phyloP scores from a whole-genome alignment of 2,888 invertebrate species.

The Choristoneura rosaceana region DNA sequence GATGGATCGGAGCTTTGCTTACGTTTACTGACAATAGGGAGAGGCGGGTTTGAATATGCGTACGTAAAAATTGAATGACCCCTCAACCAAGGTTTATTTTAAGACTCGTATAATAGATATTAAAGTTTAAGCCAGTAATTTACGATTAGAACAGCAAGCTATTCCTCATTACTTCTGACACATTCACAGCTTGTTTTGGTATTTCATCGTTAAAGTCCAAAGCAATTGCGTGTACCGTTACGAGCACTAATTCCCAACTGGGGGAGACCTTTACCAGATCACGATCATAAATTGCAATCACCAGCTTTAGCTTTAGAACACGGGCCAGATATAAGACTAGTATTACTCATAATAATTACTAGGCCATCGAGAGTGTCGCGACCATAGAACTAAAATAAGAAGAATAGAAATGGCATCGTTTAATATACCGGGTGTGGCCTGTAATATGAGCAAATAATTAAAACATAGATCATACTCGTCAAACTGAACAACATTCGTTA shows the following conservation, averaged over 20 bases:
- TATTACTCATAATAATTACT: conserved; percentile 40
- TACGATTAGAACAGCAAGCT: neutral
- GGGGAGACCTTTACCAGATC: conserved; percentile 28
- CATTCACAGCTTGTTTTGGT: conserved; percentile 14
- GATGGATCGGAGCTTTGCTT: no score
- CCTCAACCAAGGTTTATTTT: no score
- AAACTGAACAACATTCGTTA: no score
- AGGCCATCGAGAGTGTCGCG: conserved; percentile 22
- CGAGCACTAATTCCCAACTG: conserved; percentile 23
- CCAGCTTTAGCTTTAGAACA: conserved; percentile 42
- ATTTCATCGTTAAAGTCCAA: conserved; percentile 15
- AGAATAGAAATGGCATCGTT: no score
- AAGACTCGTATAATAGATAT: neutral
- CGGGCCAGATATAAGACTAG: conserved; percentile 40
- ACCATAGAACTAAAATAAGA: neutral
- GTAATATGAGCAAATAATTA: no score
- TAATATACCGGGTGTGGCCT: no score
- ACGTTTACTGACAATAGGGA: no score
- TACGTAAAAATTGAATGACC: no score
- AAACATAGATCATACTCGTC: no score
- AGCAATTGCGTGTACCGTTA: conserved; percentile 34
- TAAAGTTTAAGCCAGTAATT: neutral
- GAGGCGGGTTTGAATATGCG: no score
- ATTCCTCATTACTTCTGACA: neutral
- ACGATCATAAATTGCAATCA: conserved; percentile 63